These are phyloP conservation scores for Thyatira batis DNA, from an alignment of 2,888 invertebrate species.

Conservation along the genomic window DNA sequence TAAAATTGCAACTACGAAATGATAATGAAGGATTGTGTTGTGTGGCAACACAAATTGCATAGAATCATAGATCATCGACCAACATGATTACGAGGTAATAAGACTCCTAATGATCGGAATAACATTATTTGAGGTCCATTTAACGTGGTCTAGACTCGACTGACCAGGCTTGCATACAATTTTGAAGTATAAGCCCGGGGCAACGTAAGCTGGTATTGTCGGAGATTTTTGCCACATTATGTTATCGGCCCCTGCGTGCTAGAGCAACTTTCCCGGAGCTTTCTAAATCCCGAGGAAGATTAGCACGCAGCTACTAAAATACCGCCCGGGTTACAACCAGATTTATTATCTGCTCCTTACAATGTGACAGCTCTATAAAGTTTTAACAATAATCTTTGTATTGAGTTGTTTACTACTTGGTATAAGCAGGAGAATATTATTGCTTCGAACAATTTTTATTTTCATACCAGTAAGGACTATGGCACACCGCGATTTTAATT, in stretches of 20 bases:
- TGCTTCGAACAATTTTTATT: no score
- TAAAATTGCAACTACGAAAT: background rate
- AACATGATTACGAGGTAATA: background rate
- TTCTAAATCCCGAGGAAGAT: conserved; percentile 70
- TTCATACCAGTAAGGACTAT: conserved; percentile 19
- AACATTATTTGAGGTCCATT: background rate
- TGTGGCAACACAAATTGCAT: background rate
- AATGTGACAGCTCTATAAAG: conserved; percentile 13
- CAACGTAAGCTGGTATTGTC: conserved; percentile 49
- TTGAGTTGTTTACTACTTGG: background rate
- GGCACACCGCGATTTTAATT: no score
- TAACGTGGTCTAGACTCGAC: background rate
- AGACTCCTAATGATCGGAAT: background rate
- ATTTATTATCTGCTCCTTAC: conserved; percentile 30
- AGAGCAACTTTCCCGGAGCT: conserved; percentile 61
- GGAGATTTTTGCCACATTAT: conserved; percentile 66
- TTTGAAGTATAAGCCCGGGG: conserved; percentile 40
- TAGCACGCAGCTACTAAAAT: conserved; percentile 45
- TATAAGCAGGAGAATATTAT: no score
- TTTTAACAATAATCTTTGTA: background rate
- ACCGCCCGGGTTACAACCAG: conserved; percentile 30
- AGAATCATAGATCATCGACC: background rate
- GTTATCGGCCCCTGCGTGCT: conserved; percentile 52
- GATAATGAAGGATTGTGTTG: background rate
- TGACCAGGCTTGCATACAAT: conserved; percentile 23